Conservation (phyloP, 2,113 vertebrate genomes). For the Chamaea fasciata region DNA sequence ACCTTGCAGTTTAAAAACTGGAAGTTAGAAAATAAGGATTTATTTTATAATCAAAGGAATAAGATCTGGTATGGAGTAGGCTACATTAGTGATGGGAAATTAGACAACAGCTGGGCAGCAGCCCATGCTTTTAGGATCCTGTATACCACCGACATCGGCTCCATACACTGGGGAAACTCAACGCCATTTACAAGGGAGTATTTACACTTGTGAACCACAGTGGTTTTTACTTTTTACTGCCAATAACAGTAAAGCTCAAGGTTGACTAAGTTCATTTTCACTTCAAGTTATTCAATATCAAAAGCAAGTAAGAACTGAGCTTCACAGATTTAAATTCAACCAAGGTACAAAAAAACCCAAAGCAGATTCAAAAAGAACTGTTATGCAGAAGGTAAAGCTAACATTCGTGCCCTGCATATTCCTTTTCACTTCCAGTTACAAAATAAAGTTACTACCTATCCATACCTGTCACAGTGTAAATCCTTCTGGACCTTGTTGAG, state of each 20-base stretch:
- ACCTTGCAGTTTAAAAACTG: not conserved
- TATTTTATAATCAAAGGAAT: not conserved
- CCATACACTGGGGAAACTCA: not conserved
- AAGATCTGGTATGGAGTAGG: not conserved
- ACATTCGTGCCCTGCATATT: fast-evolving
- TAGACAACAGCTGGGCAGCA: not conserved
- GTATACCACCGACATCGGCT: not conserved
- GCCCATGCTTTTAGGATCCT: not conserved
- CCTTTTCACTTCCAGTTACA: not conserved
- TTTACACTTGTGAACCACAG: not conserved
- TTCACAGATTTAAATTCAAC: not conserved
- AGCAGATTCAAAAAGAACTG: not conserved
- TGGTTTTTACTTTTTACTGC: not conserved
- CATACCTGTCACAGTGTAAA: not conserved
- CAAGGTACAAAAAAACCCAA: fast-evolving
- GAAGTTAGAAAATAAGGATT: not conserved
- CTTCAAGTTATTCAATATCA: not conserved
- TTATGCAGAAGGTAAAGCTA: not conserved
- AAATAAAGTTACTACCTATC: not conserved
- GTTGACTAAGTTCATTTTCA: not conserved
- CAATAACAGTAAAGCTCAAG: not conserved
- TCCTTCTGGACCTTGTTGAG: not conserved
- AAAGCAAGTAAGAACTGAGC: not conserved
- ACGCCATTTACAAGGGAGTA: not conserved
- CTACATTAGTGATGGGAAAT: not conserved